phyloP scores from a whole-genome alignment of 2,888 invertebrate genomes.

The Torymus texanus region DNA sequence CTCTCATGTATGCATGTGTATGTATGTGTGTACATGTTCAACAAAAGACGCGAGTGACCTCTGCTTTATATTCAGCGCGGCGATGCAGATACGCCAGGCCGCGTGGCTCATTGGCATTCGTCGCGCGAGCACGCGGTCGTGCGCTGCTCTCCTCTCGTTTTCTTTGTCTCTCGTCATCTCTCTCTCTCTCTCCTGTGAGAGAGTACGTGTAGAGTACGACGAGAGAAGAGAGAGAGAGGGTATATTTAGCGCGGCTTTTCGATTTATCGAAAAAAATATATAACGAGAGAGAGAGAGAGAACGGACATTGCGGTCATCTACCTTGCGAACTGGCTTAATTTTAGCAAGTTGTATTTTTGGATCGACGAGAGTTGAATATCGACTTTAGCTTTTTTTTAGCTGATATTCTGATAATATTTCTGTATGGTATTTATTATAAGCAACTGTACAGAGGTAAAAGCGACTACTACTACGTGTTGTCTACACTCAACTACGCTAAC shows the following conservation, averaged over 20 bases:
- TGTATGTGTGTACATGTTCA: neutral
- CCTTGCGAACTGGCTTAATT: no score
- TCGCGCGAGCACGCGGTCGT: constrained; percentile 6
- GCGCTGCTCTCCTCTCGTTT: constrained; percentile 18
- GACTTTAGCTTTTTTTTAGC: no score
- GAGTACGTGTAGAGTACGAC: neutral
- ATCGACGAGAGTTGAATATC: no score
- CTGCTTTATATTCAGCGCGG: constrained; percentile 53
- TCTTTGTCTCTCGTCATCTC: constrained; percentile 49
- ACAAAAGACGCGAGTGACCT: constrained; percentile 45
- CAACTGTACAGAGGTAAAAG: no score
- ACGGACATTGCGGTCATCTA: no score
- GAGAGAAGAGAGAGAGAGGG: no score
- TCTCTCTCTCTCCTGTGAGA: neutral
- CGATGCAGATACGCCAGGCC: constrained; percentile 29
- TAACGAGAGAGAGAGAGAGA: neutral
- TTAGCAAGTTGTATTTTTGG: no score
- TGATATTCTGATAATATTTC: no score
- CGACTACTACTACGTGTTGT: no score
- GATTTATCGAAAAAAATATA: constrained; percentile 16
- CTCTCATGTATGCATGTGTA: neutral
- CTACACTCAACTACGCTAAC: no score
- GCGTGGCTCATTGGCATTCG: constrained; percentile 42
- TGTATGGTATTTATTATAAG: no score
- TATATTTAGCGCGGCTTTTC: neutral